Base-by-base conservation (phyloP, 2,113 vertebrate genomes). In the Otis tarda region DNA sequence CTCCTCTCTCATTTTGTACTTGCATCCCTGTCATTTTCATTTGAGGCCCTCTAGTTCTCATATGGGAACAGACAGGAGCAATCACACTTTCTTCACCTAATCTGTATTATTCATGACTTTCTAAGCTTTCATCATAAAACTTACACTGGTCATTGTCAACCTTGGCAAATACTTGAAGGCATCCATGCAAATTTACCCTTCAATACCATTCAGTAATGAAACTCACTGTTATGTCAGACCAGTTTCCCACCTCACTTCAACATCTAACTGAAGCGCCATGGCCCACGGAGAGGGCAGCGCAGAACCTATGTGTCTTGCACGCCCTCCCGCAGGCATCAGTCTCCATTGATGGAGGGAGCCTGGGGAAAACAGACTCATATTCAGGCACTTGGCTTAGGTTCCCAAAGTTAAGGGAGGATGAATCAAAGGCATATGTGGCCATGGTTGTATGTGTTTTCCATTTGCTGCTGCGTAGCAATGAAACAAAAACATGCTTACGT, bases 251-350 rank as follows among this genome's bases (percentile, higher is more conserved):
- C 31, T 37, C 57, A 14, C 50, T 37, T 10, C 55, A 74, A 43
- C 18, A 33, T 9, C 14, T 53, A 67, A 1, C 24, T 16, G n/a
- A 63, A 67, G 41, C 0, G 6, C 43, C 1, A 1, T 9, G 47
- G 76, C 56, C 59, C 37, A 43, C 0, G 0, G n/a, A 67, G 59
- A 93, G 71, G 50, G 41, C 85, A 88, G 71, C 41, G 53, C 41
- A 69, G 59, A 31, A 7, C 28, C 63, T 14, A 16, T 0, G 3
- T 52, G 53, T 35, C 53, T 57, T 24, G 14, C 13, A 27, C 0
- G 1, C 22, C n/a, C 27, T 61, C 71, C 88, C 63, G 50, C 21
- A 37, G 68, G 37, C 59, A 74, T 28, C 39, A 53, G 39, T 19
- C 70, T 76, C 56, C 49, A 15, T 8, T 69, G 41, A 31, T 73